Base-by-base conservation (phyloP, 2,888 invertebrate species). In the Synergus japonicus region DNA sequence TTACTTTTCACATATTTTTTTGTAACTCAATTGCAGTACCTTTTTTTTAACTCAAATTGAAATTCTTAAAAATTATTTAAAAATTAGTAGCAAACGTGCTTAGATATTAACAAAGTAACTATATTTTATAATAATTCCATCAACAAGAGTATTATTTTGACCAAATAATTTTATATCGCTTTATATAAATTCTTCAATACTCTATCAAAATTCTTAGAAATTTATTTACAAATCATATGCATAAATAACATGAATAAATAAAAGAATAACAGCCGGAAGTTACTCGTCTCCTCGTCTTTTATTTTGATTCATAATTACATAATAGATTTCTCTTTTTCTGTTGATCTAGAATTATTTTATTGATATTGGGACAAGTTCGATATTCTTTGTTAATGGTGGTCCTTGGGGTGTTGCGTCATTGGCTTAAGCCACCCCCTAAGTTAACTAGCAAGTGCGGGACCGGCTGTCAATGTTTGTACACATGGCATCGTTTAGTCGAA, bases 401-500 rank as follows among this genome's bases (percentile, higher is more conserved):
- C 73, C 73, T 73, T 49, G 49, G 73, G 73, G 73, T 73, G 69
- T 82, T 80, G 77, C 79, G 79, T 82, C 79, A 81, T 73, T 65
- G 76, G 29, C 37, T 73, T 49, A 78, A 83, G 78, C 76, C 69
- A 81, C 79, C 79, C 80, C 81, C 82, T 82, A 81, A 83, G 77
- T 83, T 85, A 87, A 85, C 86, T 85, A 88, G 88, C 89, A 88
- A 89, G 88, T 89, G 88, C 85, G 82, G 84, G 85, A 89, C 90
- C 90, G 90, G 90, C 90, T 91, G 90, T 90, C 89, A 89, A 85
- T 91, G 91, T 91, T 91, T 91, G 90, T 91, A 91, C 91, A 91
- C 91, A 91, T 91, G 91, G 90, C 90, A 86, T 79, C 86, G 83
- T 89, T 88, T 89, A 88, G 88, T 84, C 83, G 86, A 87, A 86